Percentiles rank a stretch among this genome's conserved stretches.
phyloP scores from a whole-genome alignment of 2,113 vertebrate species.

The Passer domesticus region DNA sequence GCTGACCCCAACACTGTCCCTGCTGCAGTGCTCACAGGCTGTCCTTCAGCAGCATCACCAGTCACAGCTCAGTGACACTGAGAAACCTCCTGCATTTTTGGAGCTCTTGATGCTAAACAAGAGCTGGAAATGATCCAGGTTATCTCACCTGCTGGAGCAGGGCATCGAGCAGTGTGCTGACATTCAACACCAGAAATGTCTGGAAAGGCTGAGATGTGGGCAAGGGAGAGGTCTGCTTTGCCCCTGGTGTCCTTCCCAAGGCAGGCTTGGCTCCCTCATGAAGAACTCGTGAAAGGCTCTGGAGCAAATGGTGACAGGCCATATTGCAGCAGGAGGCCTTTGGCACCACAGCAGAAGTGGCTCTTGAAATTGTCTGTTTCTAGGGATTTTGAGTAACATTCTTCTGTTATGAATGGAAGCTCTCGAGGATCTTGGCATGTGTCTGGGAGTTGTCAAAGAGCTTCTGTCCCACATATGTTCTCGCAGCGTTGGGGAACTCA shows the following conservation, averaged over 20 bases:
- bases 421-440: conserved; percentile 47
- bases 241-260: background rate
- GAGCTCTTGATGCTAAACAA: background rate
- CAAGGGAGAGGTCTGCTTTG: background rate
- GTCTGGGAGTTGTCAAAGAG: conserved; percentile 34
- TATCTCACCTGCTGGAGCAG: background rate
- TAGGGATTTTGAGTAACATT: conserved; percentile 35
- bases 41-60: background rate
- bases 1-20: background rate
- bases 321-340: background rate
- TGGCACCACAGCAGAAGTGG: conserved; percentile 11
- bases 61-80: background rate
- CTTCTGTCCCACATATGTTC: conserved; percentile 54
- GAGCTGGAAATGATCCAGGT: background rate
- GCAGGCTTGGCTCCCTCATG: background rate
- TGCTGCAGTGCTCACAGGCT: background rate
- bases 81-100: conserved; percentile 2
- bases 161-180: background rate
- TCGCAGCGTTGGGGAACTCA: background rate
- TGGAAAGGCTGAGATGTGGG: background rate
- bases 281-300: background rate
- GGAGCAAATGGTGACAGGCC: background rate
- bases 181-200: background rate
- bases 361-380: conserved; percentile 31
- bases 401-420: conserved; percentile 37